These are phyloP conservation scores for Rhimphoctona megacephalus DNA, from an alignment of 2,888 invertebrate species.

Conservation along the genomic window DNA sequence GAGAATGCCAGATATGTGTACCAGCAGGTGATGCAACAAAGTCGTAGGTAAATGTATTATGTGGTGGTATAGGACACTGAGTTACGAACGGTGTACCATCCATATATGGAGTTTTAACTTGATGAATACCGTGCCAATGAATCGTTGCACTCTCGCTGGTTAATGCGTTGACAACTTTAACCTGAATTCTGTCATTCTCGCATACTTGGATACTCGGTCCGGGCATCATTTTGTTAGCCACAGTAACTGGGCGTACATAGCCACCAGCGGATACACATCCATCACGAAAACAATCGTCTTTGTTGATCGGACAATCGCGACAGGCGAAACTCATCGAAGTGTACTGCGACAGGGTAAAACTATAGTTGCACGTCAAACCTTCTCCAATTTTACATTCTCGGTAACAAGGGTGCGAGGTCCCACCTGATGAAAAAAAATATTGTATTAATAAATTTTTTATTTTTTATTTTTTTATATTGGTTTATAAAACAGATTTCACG, in stretches of 20 bases:
- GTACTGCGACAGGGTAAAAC: constrained; percentile 74
- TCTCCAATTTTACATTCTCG: constrained; percentile 73
- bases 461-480: not conserved
- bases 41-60: constrained; percentile 81
- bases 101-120: constrained; percentile 82
- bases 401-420: constrained; percentile 73
- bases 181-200: constrained; percentile 84
- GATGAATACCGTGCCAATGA: constrained; percentile 86
- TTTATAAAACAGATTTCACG: not conserved
- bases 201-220: constrained; percentile 83
- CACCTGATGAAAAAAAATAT: constrained; percentile 58
- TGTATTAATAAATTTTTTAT: not conserved
- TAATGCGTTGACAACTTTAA: constrained; percentile 84
- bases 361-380: constrained; percentile 73
- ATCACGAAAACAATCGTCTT: constrained; percentile 67
- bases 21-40: constrained; percentile 83
- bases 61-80: constrained; percentile 84
- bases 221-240: constrained; percentile 77
- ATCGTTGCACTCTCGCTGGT: constrained; percentile 84
- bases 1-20: constrained; percentile 85
- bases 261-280: constrained; percentile 78
- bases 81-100: constrained; percentile 85
- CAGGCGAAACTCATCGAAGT: constrained; percentile 77
- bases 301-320: constrained; percentile 73
- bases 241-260: constrained; percentile 73